phyloP scores from a whole-genome alignment of 1,140 invertebrate species.

The Protaetia brevitarsis region DNA sequence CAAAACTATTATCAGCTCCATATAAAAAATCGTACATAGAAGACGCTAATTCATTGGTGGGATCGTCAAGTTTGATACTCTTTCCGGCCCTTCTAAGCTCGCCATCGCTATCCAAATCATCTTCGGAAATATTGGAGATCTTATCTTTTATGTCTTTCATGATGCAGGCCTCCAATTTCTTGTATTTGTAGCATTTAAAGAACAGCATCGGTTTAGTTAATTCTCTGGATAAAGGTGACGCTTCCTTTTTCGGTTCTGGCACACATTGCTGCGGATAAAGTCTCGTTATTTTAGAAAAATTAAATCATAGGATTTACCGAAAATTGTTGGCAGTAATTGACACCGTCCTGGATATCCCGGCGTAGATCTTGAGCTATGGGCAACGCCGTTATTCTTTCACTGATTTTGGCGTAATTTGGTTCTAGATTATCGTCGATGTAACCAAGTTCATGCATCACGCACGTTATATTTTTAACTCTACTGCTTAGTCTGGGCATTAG shows the following conservation, averaged over 20 bases:
- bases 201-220: conserved; percentile 64
- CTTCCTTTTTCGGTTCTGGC: conserved; percentile 60
- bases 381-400: conserved; percentile 56
- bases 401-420: conserved; percentile 61
- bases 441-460: conserved; percentile 65
- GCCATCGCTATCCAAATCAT: conserved; percentile 56
- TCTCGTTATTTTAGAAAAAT: neutral
- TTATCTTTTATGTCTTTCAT: conserved; percentile 66
- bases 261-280: conserved; percentile 59
- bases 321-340: conserved; percentile 64
- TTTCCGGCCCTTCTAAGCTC: conserved; percentile 51
- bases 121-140: conserved; percentile 52
- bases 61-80: conserved; percentile 40
- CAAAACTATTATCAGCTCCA: conserved; percentile 50
- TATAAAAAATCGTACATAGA: conserved; percentile 59
- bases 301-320: conserved; percentile 50
- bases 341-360: conserved; percentile 60
- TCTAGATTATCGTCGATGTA: conserved; percentile 63
- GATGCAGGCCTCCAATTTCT: conserved; percentile 65
- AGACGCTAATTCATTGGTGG: conserved; percentile 53
- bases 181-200: conserved; percentile 69
- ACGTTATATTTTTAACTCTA: conserved; percentile 59
- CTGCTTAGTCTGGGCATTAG: conserved; percentile 54
- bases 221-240: conserved; percentile 58
- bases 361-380: conserved; percentile 59